A percentile compares a stretch with the other conserved stretches of the same genome.
These are phyloP conservation scores for Remorina albescens DNA, from an alignment of 2,797 vertebrate genomes.

Conservation along the genomic window DNA sequence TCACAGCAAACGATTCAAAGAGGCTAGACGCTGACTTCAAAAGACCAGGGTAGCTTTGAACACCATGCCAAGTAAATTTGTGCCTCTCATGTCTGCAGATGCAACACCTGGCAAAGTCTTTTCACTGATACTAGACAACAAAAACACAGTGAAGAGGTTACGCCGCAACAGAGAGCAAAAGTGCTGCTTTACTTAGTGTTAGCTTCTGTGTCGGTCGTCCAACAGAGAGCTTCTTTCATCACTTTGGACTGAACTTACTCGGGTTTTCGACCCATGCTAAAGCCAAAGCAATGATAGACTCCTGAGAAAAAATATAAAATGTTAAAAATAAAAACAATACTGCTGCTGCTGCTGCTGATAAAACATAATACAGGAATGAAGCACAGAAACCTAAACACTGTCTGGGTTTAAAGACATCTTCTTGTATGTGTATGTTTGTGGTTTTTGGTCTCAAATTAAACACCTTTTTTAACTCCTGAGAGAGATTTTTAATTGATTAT, in stretches of 20 bases:
- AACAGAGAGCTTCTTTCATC: slow-evolving; percentile 22
- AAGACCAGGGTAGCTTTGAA: slow-evolving; percentile 75
- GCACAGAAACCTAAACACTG: not conserved
- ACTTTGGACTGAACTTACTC: not conserved
- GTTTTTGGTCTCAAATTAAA: not conserved
- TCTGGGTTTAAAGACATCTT: not conserved
- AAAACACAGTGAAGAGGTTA: slow-evolving; percentile 44
- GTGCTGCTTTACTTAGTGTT: slow-evolving; percentile 35
- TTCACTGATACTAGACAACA: slow-evolving; percentile 54
- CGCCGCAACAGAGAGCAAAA: slow-evolving; percentile 28
- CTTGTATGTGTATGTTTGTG: not conserved
- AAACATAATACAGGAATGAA: not conserved
- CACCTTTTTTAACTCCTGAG: too few species aligned
- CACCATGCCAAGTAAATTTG: slow-evolving; percentile 68
- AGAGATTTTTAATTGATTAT: too few species aligned
- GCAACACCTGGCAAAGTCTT: slow-evolving; percentile 54
- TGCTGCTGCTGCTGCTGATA: too few species aligned
- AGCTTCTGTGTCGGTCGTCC: slow-evolving; percentile 25
- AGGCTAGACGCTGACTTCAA: slow-evolving; percentile 67
- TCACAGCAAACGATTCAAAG: slow-evolving; percentile 70
- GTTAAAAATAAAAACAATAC: not conserved
- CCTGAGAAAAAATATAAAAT: not conserved
- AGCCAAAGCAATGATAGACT: not conserved
- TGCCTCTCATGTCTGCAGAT: slow-evolving; percentile 54
- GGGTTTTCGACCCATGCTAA: not conserved